phyloP scores from a whole-genome alignment of 2,888 invertebrate species.

The Hydriomena furcata region DNA sequence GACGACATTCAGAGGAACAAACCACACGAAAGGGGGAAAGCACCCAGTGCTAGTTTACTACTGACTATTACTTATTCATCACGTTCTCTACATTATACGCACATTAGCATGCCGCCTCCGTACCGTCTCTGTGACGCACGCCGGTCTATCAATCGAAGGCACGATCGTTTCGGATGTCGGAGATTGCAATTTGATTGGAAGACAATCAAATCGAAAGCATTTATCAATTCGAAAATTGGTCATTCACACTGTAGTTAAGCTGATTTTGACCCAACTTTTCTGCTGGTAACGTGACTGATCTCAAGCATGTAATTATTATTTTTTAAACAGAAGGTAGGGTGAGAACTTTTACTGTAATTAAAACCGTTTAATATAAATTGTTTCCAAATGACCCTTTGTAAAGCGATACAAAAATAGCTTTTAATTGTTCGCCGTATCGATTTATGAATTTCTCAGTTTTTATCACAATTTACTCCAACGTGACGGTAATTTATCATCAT shows the following conservation, averaged over 20 bases:
- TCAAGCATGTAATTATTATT: background rate
- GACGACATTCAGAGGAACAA: too few species aligned
- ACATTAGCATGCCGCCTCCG: constrained; percentile 9
- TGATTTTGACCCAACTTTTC: too few species aligned
- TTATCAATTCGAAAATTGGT: constrained; percentile 3
- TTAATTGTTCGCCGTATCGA: constrained; percentile 20
- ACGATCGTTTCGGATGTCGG: constrained; percentile 5
- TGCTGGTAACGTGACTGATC: too few species aligned
- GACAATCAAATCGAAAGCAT: constrained; percentile 3
- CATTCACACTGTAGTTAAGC: too few species aligned
- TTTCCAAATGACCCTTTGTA: constrained; percentile 18
- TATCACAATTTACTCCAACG: constrained; percentile 21
- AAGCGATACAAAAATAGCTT: constrained; percentile 19
- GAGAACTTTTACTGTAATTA: constrained; percentile 8
- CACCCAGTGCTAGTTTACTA: too few species aligned
- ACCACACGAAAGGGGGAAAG: background rate
- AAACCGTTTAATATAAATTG: constrained; percentile 15
- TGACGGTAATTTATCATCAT: constrained; percentile 17
- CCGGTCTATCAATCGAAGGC: constrained; percentile 9
- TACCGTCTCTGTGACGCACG: constrained; percentile 17
- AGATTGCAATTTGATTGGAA: constrained; percentile 8
- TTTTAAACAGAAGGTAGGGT: background rate
- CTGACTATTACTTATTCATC: background rate
- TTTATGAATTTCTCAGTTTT: constrained; percentile 18
- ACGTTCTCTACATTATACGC: background rate